These are phyloP conservation scores for Sinotaia quadrata DNA, from an alignment of 2,888 invertebrate genomes.

Conservation along the genomic window DNA sequence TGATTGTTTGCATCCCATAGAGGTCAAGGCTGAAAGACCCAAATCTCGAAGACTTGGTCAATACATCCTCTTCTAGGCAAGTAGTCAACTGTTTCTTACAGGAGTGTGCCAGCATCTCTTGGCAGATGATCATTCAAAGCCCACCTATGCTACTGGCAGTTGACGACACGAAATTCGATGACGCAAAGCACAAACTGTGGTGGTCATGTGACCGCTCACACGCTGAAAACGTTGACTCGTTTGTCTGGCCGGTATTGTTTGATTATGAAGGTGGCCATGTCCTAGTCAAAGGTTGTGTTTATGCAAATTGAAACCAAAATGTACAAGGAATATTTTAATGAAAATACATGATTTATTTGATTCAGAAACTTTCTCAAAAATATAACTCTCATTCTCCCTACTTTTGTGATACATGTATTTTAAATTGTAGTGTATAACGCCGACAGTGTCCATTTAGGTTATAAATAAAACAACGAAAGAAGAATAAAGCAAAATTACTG, in stretches of 20 bases:
- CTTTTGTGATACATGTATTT: too few relatives aligned
- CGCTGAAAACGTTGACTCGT: conserved; percentile 52
- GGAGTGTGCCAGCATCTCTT: conserved; percentile 52
- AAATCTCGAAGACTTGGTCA: too few relatives aligned
- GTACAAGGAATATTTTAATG: too few relatives aligned
- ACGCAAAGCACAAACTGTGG: conserved; percentile 59
- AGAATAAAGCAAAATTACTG: too few relatives aligned
- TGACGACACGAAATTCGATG: conserved; percentile 49
- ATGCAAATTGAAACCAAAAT: conserved; percentile 49
- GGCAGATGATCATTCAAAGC: conserved; percentile 64
- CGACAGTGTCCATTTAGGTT: too few relatives aligned
- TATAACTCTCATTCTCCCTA: too few relatives aligned
- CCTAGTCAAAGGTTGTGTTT: conserved; percentile 61
- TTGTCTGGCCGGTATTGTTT: conserved; percentile 60
- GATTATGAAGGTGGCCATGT: conserved; percentile 58
- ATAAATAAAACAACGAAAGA: too few relatives aligned
- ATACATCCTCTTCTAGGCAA: too few relatives aligned
- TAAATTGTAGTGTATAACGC: too few relatives aligned
- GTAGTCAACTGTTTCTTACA: too few relatives aligned
- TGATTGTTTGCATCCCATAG: background rate
- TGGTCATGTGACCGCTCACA: conserved; percentile 61
- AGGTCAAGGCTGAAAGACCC: background rate
- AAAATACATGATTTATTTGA: too few relatives aligned
- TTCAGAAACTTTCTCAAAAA: too few relatives aligned
- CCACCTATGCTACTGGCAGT: conserved; percentile 54